Base-by-base conservation (phyloP, 2,113 vertebrate genomes). In the Ailuropoda melanoleuca region DNA sequence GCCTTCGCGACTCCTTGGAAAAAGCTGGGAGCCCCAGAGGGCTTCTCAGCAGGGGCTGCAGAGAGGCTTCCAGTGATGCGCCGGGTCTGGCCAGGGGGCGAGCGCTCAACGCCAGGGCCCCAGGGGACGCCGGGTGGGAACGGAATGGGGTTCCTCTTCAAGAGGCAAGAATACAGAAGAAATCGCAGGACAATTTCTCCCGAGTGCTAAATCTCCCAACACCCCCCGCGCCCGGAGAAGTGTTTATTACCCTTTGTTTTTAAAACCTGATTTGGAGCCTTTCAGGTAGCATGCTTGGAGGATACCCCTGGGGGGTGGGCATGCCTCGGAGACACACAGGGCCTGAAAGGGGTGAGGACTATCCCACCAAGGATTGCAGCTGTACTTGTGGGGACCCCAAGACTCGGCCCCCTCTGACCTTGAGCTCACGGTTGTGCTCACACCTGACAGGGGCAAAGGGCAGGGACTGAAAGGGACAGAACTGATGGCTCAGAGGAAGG, bases 161-260 rank as follows among this genome's bases (percentile, higher is more conserved):
- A 37, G 23, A 70, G 19, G 9, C 21, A 12, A 90, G 82, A 75
- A 37, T 48, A 24, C 34, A 19, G 48, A 26, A 64, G 81, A 60
- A 46, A 86, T 53, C 2, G 1, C 9, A 26, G 48, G 58, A 34
- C 55, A 50, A 4, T 74, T 74, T 92, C 64, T 80, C 15, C 62
- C 7, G 14, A 34, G 81, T 39, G 21, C 24, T 55, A 50, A 31
- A 14, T 80, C 46, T 74, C 34, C 34, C 26, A 64, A 24, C 2
- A 37, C 43, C 34, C 19, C 46, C 34, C 0, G 7, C 10, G 3
- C 60, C 31, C 34, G 21, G 31, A 39, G 70, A 86, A 75, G 72
- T 88, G 66, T 77, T 46, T 64, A 17, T 68, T 46, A 72, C 26
- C 78, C 19, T 97, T 93, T 86, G 72, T 72, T 95, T 90, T 66